These are phyloP conservation scores for Aporophyla nigra DNA, from an alignment of 2,888 invertebrate species.

Conservation along the genomic window DNA sequence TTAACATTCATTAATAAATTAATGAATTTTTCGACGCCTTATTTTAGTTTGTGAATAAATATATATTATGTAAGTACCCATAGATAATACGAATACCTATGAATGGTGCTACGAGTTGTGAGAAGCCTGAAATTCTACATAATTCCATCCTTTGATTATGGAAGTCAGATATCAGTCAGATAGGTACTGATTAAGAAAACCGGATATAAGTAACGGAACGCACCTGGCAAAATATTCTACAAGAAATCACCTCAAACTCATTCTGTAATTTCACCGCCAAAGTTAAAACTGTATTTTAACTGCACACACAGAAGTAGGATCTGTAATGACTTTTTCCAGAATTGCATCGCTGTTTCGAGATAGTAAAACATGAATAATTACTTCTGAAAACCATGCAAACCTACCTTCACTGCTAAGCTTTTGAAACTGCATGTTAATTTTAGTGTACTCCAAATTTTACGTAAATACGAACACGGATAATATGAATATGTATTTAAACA, in stretches of 20 bases:
- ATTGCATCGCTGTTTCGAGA: not conserved
- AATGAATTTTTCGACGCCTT: too few species aligned
- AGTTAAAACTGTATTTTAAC: constrained; percentile 15
- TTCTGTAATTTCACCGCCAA: constrained; percentile 13
- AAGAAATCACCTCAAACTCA: constrained; percentile 10
- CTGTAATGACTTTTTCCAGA: constrained; percentile 8
- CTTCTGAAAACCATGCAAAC: constrained; percentile 19
- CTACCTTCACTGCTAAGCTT: not conserved
- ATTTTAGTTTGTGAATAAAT: too few species aligned
- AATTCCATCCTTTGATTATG: not conserved
- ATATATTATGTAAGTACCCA: not conserved
- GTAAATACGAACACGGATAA: constrained; percentile 2
- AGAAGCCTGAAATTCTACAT: not conserved
- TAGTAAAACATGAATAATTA: constrained; percentile 8
- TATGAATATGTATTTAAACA: not conserved
- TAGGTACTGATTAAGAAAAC: constrained; percentile 3
- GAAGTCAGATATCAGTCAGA: too few species aligned
- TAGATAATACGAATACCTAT: not conserved
- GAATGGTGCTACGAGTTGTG: not conserved
- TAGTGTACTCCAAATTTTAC: not conserved
- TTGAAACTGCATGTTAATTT: constrained; percentile 9
- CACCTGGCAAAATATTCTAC: constrained; percentile 23
- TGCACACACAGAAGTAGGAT: not conserved
- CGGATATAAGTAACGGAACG: constrained; percentile 22
- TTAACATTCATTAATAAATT: too few species aligned